phyloP scores from a whole-genome alignment of 2,113 vertebrate species.

The Columba livia region DNA sequence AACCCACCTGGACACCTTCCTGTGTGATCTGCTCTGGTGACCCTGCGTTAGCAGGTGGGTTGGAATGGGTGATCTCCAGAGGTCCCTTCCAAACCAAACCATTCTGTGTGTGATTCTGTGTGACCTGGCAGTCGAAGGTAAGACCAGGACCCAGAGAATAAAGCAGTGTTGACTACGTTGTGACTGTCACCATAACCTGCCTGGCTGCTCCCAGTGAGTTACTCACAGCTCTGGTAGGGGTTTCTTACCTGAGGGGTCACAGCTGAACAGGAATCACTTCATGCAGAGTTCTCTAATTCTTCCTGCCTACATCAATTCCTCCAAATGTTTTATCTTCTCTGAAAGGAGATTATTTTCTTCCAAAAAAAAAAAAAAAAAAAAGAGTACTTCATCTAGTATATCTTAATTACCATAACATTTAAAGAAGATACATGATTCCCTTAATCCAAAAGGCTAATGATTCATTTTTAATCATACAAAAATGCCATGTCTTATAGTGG shows the following conservation, averaged over 20 bases:
- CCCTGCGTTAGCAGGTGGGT: too few relatives aligned
- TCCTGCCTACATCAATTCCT: neutral
- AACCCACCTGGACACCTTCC: too few relatives aligned
- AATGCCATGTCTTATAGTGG: neutral
- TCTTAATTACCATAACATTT: slow-evolving; percentile 73
- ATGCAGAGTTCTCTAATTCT: neutral
- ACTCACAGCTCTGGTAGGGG: neutral
- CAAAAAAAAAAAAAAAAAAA: neutral
- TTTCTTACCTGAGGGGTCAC: neutral
- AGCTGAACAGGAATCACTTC: neutral
- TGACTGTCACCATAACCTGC: neutral
- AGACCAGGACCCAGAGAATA: neutral
- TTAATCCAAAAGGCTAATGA: slow-evolving; percentile 60
- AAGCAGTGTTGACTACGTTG: neutral
- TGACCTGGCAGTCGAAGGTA: neutral
- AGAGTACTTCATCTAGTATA: neutral
- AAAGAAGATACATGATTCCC: slow-evolving; percentile 52
- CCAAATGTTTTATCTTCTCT: slow-evolving; percentile 6
- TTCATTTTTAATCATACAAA: slow-evolving; percentile 70
- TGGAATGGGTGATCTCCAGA: too few relatives aligned
- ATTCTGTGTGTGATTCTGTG: too few relatives aligned
- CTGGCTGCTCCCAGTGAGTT: neutral
- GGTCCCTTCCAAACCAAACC: too few relatives aligned
- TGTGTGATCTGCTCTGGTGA: too few relatives aligned
- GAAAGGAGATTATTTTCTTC: slow-evolving; percentile 14